phyloP scores from a whole-genome alignment of 2,797 vertebrate genomes.

The Microtus obscurus region DNA sequence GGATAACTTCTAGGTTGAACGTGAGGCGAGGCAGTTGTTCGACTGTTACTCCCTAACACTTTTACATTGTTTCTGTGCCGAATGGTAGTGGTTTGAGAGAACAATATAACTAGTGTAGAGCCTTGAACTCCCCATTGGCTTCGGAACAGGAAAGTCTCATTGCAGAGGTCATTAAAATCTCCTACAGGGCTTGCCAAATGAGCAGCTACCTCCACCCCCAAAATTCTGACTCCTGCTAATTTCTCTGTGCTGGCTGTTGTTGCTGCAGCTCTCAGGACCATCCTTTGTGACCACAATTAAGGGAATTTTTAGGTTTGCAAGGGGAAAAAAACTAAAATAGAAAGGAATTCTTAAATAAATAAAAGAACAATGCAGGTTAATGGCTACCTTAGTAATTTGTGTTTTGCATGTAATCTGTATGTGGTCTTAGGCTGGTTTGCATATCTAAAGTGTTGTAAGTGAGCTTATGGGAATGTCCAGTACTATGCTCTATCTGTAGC shows the following conservation, averaged over 20 bases:
- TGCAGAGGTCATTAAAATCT: neutral
- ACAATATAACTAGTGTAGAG: neutral
- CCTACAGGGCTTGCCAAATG: neutral
- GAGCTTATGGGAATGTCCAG: neutral
- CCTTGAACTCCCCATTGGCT: slow-evolving; percentile 6
- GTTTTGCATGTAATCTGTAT: slow-evolving; percentile 1
- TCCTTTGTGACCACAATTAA: neutral
- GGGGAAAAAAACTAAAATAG: neutral
- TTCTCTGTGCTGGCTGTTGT: neutral
- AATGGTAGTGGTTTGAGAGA: slow-evolving; percentile 24
- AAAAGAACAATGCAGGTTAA: slow-evolving; percentile 7
- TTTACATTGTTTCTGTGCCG: slow-evolving; percentile 25
- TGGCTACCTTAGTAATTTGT: neutral
- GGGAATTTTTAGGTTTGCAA: slow-evolving; percentile 22
- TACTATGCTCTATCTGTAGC: neutral
- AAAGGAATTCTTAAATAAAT: slow-evolving; percentile 34
- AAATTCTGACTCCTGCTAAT: neutral
- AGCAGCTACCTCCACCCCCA: neutral
- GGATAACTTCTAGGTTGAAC: slow-evolving; percentile 1
- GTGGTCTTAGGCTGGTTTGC: neutral
- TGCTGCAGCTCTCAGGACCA: neutral
- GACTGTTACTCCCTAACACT: slow-evolving; percentile 37
- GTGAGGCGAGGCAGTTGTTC: slow-evolving; percentile 24
- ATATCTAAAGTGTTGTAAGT: neutral
- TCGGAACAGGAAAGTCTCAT: slow-evolving; percentile 33